Evolutionary conservation across 2,888 invertebrate species (phyloP).

Genomic region (Metellina segmentata): DNA sequence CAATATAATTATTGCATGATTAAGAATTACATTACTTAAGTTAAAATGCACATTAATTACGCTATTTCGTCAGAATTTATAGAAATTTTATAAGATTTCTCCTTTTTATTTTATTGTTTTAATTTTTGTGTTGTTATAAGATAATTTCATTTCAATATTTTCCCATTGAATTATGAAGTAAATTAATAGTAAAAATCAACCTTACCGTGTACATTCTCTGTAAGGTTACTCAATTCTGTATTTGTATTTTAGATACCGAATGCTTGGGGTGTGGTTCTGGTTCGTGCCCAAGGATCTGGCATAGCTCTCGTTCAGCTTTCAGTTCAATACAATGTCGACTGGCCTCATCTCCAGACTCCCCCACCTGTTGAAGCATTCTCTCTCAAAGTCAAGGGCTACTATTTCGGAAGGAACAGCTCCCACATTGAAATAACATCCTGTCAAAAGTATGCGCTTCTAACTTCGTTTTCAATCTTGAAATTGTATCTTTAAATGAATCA

Average conservation of each 20-base stretch:
- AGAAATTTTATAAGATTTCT: too few relatives aligned
- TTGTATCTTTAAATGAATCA: too few relatives aligned
- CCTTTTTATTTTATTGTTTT: too few relatives aligned
- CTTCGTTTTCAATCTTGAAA: not conserved
- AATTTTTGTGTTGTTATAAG: too few relatives aligned
- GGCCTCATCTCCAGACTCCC: slow-evolving; percentile 89
- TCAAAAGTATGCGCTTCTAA: slow-evolving; percentile 85
- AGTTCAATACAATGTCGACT: slow-evolving; percentile 94
- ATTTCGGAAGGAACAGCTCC: slow-evolving; percentile 95
- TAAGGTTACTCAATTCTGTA: not conserved
- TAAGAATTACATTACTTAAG: too few relatives aligned
- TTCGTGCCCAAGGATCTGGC: slow-evolving; percentile 95
- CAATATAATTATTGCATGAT: too few relatives aligned
- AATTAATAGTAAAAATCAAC: not conserved
- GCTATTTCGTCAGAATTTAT: too few relatives aligned
- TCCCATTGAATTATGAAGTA: not conserved
- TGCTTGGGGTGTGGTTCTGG: slow-evolving; percentile 96
- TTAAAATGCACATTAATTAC: too few relatives aligned
- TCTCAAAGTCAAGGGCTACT: slow-evolving; percentile 87
- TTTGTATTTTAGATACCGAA: slow-evolving; percentile 80
- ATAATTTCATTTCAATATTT: too few relatives aligned
- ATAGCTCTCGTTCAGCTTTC: slow-evolving; percentile 96
- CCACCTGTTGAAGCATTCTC: slow-evolving; percentile 92
- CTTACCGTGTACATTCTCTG: not conserved
- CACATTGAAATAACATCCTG: slow-evolving; percentile 93